A percentile compares a stretch with the other conserved stretches of the same genome.
Evolutionary conservation across 2,888 invertebrate species (phyloP).

Genomic region (Sinodicranocentrus sp.): DNA sequence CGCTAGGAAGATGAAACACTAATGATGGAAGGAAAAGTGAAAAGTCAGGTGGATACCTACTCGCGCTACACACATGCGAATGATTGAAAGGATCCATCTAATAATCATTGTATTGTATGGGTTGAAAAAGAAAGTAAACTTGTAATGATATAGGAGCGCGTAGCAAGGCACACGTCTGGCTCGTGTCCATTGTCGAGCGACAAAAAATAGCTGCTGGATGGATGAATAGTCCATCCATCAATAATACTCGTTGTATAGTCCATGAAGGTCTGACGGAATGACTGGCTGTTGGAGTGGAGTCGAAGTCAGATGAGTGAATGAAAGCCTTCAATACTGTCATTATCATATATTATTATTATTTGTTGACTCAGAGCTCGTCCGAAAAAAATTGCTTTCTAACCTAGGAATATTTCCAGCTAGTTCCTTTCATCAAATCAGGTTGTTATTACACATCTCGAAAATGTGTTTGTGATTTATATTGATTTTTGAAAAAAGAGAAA

Average conservation of each 20-base stretch:
- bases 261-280: slow-evolving; percentile 19
- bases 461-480: no score
- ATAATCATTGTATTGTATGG: background rate
- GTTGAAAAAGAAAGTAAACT: slow-evolving; percentile 27
- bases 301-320: background rate
- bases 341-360: slow-evolving; percentile 15
- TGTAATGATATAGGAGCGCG: slow-evolving; percentile 20
- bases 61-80: background rate
- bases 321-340: background rate
- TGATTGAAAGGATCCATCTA: slow-evolving; percentile 3
- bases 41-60: slow-evolving; percentile 11
- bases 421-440: no score
- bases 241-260: background rate
- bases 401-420: no score
- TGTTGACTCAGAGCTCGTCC: background rate
- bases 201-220: slow-evolving; percentile 21
- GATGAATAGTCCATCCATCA: slow-evolving; percentile 31
- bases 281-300: slow-evolving; percentile 16
- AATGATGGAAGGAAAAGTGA: slow-evolving; percentile 5
- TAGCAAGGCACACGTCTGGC: slow-evolving; percentile 43
- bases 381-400: slow-evolving; percentile 3
- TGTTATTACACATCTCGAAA: no score
- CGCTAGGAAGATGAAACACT: slow-evolving; percentile 11
- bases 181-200: slow-evolving; percentile 50
- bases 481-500: no score